Evolutionary conservation across 2,888 invertebrate genomes (phyloP), one percentile per base, ranked within the genome.

Genomic region (Seira musarum): DNA sequence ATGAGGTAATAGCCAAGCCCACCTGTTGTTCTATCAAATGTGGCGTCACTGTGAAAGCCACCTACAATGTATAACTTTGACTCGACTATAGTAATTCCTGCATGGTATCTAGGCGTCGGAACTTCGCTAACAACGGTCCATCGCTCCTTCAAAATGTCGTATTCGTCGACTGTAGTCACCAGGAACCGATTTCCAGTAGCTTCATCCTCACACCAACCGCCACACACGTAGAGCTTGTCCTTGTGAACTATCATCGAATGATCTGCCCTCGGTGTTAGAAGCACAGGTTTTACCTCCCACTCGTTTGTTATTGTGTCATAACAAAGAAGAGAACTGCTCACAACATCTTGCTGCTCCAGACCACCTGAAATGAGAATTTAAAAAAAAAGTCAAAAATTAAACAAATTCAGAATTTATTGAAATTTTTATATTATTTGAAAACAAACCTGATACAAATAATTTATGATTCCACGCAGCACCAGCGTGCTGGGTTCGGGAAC

Each of bases 1-100:
- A 60, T 3, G 19, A 25, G 35, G 3, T 13, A 49, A 40, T 6
- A 53, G 25, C 3, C 35, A 25, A 25, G 69, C 78, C 77, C 80
- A 88, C 89, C 89, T 74, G 93, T 92, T 81, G 92, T 92, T 73
- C 92, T 90, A 87, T 93, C 92, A 86, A 93, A 93, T 86, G 92
- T 91, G n/a, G 91, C 92, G 86, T 93, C 92, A 61, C 92, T 91
- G 76, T 92, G 91, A 87, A 93, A 91, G 0, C 94, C 94, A 13
- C 93, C 94, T 81, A 93, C 92, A 84, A 93, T 91, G 87, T 93
- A 93, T 63, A 94, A 91, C 87, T 91, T 91, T 21, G 90, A 89
- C 35, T 91, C 90, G 19, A 93, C 90, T 22, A 92, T 90, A 5
- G 92, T 92, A 68, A 93, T 92, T 1, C 93, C 93, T 0, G 93